Evolutionary conservation across 2,888 invertebrate species (phyloP), one percentile per base, ranked within the genome.

Genomic region (Venustoraphidia nigricollis): DNA sequence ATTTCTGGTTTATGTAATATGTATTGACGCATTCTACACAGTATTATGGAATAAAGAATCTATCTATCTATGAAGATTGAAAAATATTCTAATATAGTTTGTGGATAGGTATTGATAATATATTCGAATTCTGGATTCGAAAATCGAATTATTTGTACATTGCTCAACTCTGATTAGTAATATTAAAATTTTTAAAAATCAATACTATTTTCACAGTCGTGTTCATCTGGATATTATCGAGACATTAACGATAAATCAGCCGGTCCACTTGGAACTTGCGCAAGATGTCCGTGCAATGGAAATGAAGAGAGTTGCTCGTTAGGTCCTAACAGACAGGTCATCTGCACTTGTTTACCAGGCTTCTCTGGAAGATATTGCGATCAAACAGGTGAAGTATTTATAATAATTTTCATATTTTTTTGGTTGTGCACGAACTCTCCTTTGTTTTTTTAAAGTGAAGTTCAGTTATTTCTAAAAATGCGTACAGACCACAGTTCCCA

Each of bases 231-330:
- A 10, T 81, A 79, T 63, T 90, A 87, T 63, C 76, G 81, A 49
- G 82, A 87, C 56, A 65, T 65, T 1, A 70, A 66, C 46, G 72
- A 74, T 52, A 61, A 69, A 36, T 61, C 66, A 6, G 57, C 61
- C n/a, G 71, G 71, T 51, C 66, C 70, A 13, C 56, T 73, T 14
- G 77, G 78, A 9, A 66, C 72, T n/a, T 85, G 91, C 57, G 68
- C 66, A 5, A 68, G 62, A 35, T 94, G 93, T 58, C 82, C 83
- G 3, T 94, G 94, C 66, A 81, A 79, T 59, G 77, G 76, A n/a
- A 76, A 79, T 53, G 79, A 81, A 54, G 74, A 76, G 54, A 76
- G 76, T 43, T 88, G 87, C 59, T 67, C 69, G 50, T 60, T 77
- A 36, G 71, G 68, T 35, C 66, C 70, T 11, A 69, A 74, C 53